Conservation (phyloP, 2,113 vertebrate genomes). For the Macaca nemestrina region DNA sequence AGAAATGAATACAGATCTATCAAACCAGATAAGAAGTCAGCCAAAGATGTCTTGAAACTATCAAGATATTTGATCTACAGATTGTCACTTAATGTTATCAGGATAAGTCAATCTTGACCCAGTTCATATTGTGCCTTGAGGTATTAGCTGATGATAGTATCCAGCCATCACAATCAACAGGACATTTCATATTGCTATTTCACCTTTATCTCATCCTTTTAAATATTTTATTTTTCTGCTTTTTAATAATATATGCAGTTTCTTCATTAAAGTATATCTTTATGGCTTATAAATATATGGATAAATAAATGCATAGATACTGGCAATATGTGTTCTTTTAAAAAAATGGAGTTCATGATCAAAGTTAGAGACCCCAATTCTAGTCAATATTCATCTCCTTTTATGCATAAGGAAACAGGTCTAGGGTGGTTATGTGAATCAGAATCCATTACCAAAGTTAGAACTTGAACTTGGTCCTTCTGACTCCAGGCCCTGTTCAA, state of each 20-base stretch:
- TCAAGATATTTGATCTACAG: not conserved
- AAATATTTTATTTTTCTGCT: constrained; percentile 40
- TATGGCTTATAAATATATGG: constrained; percentile 1
- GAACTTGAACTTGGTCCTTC: constrained; percentile 12
- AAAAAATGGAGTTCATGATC: not conserved
- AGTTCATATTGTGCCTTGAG: not conserved
- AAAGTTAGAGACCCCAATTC: not conserved
- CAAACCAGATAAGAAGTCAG: not conserved
- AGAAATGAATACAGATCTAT: not conserved
- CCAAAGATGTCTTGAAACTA: not conserved
- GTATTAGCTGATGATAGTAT: not conserved
- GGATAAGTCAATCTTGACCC: not conserved
- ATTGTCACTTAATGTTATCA: not conserved
- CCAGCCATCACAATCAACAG: not conserved
- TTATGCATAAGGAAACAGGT: not conserved
- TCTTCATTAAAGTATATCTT: constrained; percentile 1
- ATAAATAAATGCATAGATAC: constrained; percentile 1
- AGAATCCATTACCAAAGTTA: not conserved
- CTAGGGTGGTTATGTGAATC: not conserved
- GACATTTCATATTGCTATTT: not conserved
- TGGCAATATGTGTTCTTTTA: not conserved
- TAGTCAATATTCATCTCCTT: not conserved
- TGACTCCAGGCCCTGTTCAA: not conserved
- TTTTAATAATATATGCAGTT: not conserved
- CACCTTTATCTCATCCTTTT: not conserved